Conservation (phyloP, 92 coral and sea anemone species). For the Epizoanthus rinbou region DNA sequence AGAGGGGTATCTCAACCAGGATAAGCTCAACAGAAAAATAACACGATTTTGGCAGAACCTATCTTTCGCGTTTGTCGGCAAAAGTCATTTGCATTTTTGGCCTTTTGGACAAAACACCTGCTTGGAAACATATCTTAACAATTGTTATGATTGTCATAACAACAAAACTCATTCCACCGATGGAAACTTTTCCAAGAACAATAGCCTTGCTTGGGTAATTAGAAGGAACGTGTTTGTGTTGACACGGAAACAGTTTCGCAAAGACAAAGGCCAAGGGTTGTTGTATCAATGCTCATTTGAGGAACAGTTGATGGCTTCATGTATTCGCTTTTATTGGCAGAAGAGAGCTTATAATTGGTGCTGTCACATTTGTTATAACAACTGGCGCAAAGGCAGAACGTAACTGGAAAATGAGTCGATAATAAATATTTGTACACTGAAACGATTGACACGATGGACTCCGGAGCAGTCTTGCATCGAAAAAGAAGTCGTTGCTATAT, state of each 20-base stretch:
- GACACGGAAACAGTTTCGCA: neutral
- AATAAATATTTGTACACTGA: constrained; percentile 19
- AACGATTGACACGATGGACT: neutral
- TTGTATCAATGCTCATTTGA: constrained; percentile 23
- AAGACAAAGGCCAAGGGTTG: constrained; percentile 10
- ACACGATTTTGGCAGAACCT: no score
- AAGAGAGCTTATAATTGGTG: constrained; percentile 35
- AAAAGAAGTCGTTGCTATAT: neutral
- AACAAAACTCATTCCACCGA: constrained; percentile 29
- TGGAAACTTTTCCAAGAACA: constrained; percentile 6
- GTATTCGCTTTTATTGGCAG: constrained; percentile 11
- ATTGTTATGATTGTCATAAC: constrained; percentile 58
- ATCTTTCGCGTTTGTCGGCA: no score
- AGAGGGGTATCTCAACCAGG: no score
- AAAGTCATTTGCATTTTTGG: constrained; percentile 31
- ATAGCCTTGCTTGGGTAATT: constrained; percentile 2
- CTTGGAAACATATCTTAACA: constrained; percentile 62
- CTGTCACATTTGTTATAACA: constrained; percentile 32
- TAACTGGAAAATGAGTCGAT: constrained; percentile 26
- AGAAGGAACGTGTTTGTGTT: neutral
- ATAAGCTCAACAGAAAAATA: no score
- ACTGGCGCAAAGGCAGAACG: constrained; percentile 16
- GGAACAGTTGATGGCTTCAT: constrained; percentile 21
- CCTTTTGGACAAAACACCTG: constrained; percentile 50
- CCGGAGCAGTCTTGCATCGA: neutral